These are phyloP conservation scores for Caenorhabditis inopinata DNA, from an alignment of 1,140 invertebrate genomes.

Conservation along the genomic window DNA sequence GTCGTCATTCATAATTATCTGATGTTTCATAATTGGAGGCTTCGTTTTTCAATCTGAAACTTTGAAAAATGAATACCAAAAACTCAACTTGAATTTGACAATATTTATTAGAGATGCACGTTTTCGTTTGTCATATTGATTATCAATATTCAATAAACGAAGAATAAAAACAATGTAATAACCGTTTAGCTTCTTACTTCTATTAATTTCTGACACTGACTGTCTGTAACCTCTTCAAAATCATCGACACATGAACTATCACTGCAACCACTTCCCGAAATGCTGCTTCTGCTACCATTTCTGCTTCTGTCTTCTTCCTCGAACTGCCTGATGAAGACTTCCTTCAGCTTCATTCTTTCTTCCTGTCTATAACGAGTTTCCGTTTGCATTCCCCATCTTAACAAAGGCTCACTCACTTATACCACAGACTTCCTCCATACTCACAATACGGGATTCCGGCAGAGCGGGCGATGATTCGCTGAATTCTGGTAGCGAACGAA, in stretches of 20 bases:
- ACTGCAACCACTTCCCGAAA: not conserved
- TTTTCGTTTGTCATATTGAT: no score
- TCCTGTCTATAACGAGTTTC: not conserved
- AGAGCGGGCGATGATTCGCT: conserved; percentile 27
- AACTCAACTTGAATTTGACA: no score
- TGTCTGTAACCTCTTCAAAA: not conserved
- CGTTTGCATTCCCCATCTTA: not conserved
- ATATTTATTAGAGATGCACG: no score
- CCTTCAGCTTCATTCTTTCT: conserved; percentile 4
- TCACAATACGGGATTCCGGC: conserved; percentile 7
- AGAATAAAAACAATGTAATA: no score
- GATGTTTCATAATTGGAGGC: no score
- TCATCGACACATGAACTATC: not conserved
- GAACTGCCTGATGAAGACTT: not conserved
- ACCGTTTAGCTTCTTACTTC: not conserved
- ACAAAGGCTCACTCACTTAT: conserved; percentile 10
- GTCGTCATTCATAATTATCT: no score
- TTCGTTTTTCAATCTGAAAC: no score
- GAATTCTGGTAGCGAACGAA: conserved; percentile 18
- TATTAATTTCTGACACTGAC: not conserved
- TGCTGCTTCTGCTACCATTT: not conserved
- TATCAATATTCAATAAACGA: no score
- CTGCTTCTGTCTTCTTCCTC: not conserved
- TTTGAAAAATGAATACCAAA: no score
- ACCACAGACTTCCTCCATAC: not conserved